Percentiles rank a stretch among this genome's conserved stretches.
These are phyloP conservation scores for Eulemur coronatus DNA, from an alignment of 2,797 vertebrate species.

Conservation along the genomic window DNA sequence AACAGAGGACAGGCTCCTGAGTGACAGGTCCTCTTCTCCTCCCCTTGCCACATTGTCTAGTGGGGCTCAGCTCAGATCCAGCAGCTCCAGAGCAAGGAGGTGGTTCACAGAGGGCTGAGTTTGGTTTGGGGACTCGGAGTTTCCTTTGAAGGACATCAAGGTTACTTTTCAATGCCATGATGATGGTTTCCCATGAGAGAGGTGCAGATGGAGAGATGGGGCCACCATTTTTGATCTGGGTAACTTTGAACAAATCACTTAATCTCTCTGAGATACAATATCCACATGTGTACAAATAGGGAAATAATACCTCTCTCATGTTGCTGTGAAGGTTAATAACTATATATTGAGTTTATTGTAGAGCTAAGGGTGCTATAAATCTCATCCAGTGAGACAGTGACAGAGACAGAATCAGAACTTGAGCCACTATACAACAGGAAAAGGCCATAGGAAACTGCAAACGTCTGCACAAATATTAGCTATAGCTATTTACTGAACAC, in stretches of 20 bases:
- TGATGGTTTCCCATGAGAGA: background rate
- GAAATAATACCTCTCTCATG: background rate
- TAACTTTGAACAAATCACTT: background rate
- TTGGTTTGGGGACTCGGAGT: background rate
- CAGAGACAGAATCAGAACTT: background rate
- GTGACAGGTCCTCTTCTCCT: background rate
- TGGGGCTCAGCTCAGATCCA: background rate
- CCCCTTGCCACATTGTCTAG: background rate
- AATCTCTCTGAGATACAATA: background rate
- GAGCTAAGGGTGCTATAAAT: background rate
- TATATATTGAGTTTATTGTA: background rate
- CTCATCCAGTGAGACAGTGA: background rate
- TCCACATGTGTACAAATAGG: background rate
- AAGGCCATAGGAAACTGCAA: background rate
- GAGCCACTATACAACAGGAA: background rate
- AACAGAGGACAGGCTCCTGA: background rate
- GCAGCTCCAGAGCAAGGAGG: background rate
- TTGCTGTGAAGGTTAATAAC: background rate
- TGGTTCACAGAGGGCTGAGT: background rate
- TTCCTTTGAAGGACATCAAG: background rate
- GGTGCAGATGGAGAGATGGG: background rate
- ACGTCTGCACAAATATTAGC: background rate
- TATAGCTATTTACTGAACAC: background rate
- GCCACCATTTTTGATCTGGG: background rate
- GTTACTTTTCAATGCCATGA: background rate